Conservation (phyloP, 2,113 vertebrate genomes). For the Forbesichthys agassizii region DNA sequence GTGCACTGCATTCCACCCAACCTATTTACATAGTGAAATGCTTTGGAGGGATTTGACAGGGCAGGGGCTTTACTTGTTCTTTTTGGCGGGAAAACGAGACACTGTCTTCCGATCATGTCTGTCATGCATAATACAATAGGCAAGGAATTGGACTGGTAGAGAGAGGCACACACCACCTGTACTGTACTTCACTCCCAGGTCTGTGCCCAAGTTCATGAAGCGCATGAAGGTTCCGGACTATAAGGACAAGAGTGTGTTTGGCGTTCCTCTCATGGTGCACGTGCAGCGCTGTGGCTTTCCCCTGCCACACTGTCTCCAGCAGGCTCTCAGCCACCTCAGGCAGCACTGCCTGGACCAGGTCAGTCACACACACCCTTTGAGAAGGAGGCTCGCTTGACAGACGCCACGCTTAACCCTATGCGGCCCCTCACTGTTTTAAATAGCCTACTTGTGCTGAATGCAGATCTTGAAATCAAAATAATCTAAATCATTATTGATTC, state of each 20-base stretch:
- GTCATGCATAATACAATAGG: background rate
- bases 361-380: slow-evolving; percentile 6
- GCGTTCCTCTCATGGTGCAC: slow-evolving; percentile 87
- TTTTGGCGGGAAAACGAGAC: too few relatives aligned
- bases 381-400: background rate
- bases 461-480: too few relatives aligned
- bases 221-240: slow-evolving; percentile 73
- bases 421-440: too few relatives aligned
- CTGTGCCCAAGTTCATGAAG: slow-evolving; percentile 76
- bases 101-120: too few relatives aligned
- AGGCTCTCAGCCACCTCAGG: slow-evolving; percentile 86
- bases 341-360: slow-evolving; percentile 95
- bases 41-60: too few relatives aligned
- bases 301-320: slow-evolving; percentile 91
- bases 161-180: slow-evolving; percentile 39
- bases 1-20: too few relatives aligned
- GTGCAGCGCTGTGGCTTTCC: slow-evolving; percentile 88
- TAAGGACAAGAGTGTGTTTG: slow-evolving; percentile 74
- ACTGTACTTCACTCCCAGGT: slow-evolving; percentile 54
- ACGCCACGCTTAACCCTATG: background rate
- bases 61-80: too few relatives aligned
- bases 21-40: too few relatives aligned
- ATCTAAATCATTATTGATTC: too few relatives aligned
- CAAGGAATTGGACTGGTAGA: background rate
- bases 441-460: too few relatives aligned